A percentile compares a stretch with the other conserved stretches of the same genome.
phyloP scores from a whole-genome alignment of 2,113 vertebrate genomes.

The Psilopogon haemacephalus region DNA sequence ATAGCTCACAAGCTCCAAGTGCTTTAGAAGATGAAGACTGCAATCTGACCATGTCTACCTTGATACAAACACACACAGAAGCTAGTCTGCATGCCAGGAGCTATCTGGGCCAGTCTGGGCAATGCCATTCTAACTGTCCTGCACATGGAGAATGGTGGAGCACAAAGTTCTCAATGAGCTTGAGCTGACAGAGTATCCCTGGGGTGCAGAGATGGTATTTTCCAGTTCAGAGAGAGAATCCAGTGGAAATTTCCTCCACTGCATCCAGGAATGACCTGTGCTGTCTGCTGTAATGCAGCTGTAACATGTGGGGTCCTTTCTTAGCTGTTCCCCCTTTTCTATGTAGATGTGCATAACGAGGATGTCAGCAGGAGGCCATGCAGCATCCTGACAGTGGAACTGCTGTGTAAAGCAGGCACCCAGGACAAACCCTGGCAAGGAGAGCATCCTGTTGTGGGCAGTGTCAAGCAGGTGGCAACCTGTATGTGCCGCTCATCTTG shows the following conservation, averaged over 20 bases:
- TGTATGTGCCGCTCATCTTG: accelerated
- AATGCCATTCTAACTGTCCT: not conserved
- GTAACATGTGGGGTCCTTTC: not conserved
- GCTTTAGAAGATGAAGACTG: not conserved
- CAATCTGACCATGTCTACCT: accelerated
- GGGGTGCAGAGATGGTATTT: not conserved
- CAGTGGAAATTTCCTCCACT: not conserved
- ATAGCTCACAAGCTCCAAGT: not conserved
- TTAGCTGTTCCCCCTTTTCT: not conserved
- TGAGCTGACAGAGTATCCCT: not conserved
- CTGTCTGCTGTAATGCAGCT: not conserved
- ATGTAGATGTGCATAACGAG: not conserved
- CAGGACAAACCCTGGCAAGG: accelerated
- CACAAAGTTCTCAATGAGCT: not conserved
- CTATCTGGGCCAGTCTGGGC: not conserved
- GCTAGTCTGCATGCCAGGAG: not conserved
- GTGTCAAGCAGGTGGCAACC: not conserved
- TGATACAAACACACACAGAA: not conserved
- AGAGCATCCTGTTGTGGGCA: not conserved
- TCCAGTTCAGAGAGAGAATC: not conserved
- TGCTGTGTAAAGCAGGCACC: not conserved
- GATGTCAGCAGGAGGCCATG: not conserved
- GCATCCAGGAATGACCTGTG: accelerated
- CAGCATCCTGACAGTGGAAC: not conserved
- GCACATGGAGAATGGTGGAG: not conserved